Evolutionary conservation across 1,140 invertebrate species (phyloP).

Genomic region (Varroa destructor): DNA sequence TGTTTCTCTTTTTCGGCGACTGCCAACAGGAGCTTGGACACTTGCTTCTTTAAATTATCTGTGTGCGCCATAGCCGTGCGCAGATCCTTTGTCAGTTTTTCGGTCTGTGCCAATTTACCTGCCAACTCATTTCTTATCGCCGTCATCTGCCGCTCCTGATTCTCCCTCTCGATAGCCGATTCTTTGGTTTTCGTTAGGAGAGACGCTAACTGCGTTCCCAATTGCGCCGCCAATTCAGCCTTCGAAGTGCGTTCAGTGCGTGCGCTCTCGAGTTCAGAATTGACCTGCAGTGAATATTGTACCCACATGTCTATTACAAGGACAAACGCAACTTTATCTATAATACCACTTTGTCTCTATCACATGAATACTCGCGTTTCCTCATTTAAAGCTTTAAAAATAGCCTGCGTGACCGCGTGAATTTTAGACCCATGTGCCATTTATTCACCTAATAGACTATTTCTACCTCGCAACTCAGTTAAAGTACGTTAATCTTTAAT

Average conservation of each 20-base stretch:
- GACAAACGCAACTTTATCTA: no score
- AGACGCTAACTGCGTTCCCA: background rate
- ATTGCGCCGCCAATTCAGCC: background rate
- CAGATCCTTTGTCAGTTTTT: slow-evolving; percentile 15
- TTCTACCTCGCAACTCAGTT: no score
- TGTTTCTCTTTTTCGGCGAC: slow-evolving; percentile 22
- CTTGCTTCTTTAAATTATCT: slow-evolving; percentile 23
- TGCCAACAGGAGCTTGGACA: slow-evolving; percentile 10
- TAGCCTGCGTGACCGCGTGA: no score
- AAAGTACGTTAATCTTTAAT: no score
- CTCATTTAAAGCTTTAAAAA: no score
- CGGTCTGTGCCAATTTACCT: slow-evolving; percentile 1
- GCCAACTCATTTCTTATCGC: background rate
- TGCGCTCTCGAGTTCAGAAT: slow-evolving; percentile 9
- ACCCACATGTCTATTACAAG: no score
- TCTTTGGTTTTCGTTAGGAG: slow-evolving; percentile 19
- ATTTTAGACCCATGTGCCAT: no score
- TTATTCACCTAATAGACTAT: no score
- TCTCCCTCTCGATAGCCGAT: background rate
- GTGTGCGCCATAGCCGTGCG: background rate
- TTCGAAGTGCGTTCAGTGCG: background rate
- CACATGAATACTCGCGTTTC: no score
- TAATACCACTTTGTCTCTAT: no score
- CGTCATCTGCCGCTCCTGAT: slow-evolving; percentile 3
- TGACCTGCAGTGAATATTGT: background rate